These are phyloP conservation scores for Platyscapa corneri DNA, from an alignment of 1,140 invertebrate species.

Conservation along the genomic window DNA sequence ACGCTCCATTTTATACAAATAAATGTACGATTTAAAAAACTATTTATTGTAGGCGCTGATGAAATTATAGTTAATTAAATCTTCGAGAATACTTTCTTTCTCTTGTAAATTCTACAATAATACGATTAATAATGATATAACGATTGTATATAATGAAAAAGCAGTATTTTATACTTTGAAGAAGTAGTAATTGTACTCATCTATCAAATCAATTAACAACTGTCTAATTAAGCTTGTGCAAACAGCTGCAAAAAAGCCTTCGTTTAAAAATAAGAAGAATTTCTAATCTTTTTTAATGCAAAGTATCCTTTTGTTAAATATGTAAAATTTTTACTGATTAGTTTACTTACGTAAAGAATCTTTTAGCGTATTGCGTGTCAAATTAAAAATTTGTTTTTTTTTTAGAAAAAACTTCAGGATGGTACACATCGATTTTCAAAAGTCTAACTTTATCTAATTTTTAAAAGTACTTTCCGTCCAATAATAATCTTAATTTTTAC, in stretches of 20 bases:
- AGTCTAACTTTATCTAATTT: too few species aligned
- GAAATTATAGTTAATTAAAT: not conserved
- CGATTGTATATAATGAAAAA: not conserved
- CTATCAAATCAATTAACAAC: conserved; percentile 7
- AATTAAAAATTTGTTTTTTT: too few species aligned
- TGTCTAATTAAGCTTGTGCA: not conserved
- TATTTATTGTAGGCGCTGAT: not conserved
- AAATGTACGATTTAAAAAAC: not conserved
- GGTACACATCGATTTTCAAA: too few species aligned
- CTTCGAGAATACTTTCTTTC: not conserved
- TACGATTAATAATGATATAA: not conserved
- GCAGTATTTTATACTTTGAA: not conserved
- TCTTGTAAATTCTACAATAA: not conserved
- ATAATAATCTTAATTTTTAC: too few species aligned
- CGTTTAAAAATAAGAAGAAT: too few species aligned
- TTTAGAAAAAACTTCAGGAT: too few species aligned
- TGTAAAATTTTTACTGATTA: too few species aligned
- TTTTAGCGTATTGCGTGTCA: too few species aligned
- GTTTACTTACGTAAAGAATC: too few species aligned
- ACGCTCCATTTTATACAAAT: not conserved
- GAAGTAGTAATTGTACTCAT: not conserved
- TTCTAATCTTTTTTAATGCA: too few species aligned
- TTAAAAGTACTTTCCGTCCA: too few species aligned
- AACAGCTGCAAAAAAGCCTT: not conserved
- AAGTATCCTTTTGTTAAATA: too few species aligned